Percentiles rank a stretch among this genome's conserved stretches.
Evolutionary conservation across 2,113 vertebrate species (phyloP).

Genomic region (Rhinoptilus africanus): DNA sequence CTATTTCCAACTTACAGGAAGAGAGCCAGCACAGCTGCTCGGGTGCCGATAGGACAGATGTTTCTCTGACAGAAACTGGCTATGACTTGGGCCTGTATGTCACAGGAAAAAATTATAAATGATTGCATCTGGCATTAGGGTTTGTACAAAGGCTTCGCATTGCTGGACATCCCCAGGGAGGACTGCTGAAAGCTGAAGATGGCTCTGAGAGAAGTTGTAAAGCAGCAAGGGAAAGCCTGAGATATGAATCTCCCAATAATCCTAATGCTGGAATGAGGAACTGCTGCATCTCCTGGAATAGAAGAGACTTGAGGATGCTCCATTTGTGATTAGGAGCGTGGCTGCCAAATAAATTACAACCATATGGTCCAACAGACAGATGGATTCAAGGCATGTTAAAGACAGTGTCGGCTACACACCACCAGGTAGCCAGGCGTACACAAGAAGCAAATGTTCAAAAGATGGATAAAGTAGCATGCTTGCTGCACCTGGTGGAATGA

Average conservation of each 20-base stretch:
- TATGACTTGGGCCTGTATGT: background rate
- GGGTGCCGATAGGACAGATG: background rate
- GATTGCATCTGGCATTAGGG: background rate
- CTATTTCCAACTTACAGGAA: background rate
- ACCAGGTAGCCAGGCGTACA: constrained; percentile 50
- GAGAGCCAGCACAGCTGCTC: constrained; percentile 31
- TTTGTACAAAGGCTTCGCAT: background rate
- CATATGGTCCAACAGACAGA: constrained; percentile 65
- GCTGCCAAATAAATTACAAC: constrained; percentile 60
- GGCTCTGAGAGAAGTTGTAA: background rate
- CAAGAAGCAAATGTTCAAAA: constrained; percentile 57
- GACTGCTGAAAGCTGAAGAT: background rate
- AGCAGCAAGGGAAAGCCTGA: background rate
- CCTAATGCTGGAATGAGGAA: background rate
- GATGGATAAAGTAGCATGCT: constrained; percentile 42
- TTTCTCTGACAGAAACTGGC: constrained; percentile 45
- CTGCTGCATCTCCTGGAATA: constrained; percentile 6
- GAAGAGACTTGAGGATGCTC: constrained; percentile 43
- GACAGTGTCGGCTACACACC: constrained; percentile 59
- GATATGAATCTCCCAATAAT: background rate
- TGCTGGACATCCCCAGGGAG: background rate
- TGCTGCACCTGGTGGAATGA: constrained; percentile 43
- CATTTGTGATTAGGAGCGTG: constrained; percentile 31
- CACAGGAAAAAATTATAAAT: constrained; percentile 1
- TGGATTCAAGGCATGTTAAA: constrained; percentile 57